These are phyloP conservation scores for Physeter macrocephalus DNA, from an alignment of 2,113 vertebrate genomes.

Conservation along the genomic window DNA sequence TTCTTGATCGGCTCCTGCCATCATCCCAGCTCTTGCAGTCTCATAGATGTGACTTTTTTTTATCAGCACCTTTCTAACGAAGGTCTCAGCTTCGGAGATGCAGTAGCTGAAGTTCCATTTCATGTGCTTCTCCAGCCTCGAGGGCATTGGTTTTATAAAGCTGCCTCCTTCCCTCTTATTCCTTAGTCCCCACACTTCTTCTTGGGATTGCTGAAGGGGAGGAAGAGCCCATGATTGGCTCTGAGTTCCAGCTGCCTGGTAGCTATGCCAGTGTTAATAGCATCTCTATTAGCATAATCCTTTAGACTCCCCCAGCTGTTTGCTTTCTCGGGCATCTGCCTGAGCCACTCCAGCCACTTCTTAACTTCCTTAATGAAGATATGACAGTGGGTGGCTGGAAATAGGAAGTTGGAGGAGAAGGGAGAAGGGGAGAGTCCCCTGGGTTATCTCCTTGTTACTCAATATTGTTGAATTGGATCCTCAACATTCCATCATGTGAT, in stretches of 20 bases:
- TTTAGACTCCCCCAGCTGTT: conserved; percentile 61
- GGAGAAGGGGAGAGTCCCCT: background rate
- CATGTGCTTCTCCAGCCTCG: background rate
- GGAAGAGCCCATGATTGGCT: background rate
- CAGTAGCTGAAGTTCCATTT: background rate
- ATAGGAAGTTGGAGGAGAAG: conserved; percentile 15
- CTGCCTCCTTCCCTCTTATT: background rate
- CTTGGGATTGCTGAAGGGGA: background rate
- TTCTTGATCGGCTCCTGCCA: background rate
- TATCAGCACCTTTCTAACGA: background rate
- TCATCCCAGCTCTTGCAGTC: background rate
- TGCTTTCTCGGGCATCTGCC: conserved; percentile 51
- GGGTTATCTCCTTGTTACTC: conserved; percentile 48
- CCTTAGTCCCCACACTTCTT: background rate
- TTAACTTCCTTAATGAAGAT: conserved; percentile 70
- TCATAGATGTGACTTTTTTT: background rate
- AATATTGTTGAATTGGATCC: conserved; percentile 45
- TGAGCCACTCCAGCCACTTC: conserved; percentile 55
- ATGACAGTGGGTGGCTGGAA: conserved; percentile 46
- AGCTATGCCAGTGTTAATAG: conserved; percentile 25
- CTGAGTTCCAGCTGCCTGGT: background rate
- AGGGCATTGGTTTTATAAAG: background rate
- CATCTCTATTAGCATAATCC: conserved; percentile 66
- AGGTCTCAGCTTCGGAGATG: background rate
- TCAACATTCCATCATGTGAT: conserved; percentile 51